Evolutionary conservation across 2,888 invertebrate species (phyloP).

Genomic region (Spilarctia lutea): DNA sequence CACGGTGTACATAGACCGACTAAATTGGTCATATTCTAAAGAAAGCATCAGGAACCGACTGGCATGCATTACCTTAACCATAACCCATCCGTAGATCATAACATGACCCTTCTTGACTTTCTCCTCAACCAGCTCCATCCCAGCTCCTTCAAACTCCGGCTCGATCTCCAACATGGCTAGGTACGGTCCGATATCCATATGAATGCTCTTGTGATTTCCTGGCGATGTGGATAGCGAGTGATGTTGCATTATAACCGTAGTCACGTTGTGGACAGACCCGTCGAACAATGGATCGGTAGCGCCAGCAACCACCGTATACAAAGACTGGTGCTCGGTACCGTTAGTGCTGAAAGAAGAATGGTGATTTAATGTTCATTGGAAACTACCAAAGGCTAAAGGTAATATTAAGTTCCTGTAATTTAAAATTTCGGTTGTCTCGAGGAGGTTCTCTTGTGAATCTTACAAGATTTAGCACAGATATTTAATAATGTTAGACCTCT

Average conservation of each 20-base stretch:
- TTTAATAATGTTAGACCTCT: too few relatives aligned
- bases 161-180: conserved; percentile 46
- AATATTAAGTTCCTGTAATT: too few relatives aligned
- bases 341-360: conserved; percentile 36
- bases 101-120: conserved; percentile 37
- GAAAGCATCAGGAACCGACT: too few relatives aligned
- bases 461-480: too few relatives aligned
- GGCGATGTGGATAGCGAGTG: too few relatives aligned
- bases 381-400: neutral
- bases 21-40: too few relatives aligned
- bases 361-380: neutral
- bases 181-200: conserved; percentile 24
- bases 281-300: conserved; percentile 60
- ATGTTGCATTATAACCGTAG: conserved; percentile 25
- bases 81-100: conserved; percentile 59
- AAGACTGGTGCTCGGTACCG: conserved; percentile 30
- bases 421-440: too few relatives aligned
- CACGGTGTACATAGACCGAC: too few relatives aligned
- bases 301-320: conserved; percentile 61
- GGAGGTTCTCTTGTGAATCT: too few relatives aligned
- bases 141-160: conserved; percentile 26
- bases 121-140: conserved; percentile 26
- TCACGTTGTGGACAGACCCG: conserved; percentile 58
- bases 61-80: conserved; percentile 50
- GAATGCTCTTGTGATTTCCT: neutral